A percentile compares a stretch with the other conserved stretches of the same genome.
phyloP scores from a whole-genome alignment of 1,140 invertebrate genomes.

The Hestina assimilis region DNA sequence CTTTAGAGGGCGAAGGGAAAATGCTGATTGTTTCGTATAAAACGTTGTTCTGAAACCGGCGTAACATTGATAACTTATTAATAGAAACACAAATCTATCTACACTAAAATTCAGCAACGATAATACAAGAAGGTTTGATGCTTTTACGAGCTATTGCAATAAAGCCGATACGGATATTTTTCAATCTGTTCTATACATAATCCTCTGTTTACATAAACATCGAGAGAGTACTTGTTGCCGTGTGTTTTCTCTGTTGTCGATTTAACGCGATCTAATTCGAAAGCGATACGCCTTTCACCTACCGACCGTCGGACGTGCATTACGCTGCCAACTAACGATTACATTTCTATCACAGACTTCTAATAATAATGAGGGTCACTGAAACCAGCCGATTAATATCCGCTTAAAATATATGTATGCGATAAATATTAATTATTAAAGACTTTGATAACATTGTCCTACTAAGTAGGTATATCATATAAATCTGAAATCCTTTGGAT shows the following conservation, averaged over 20 bases:
- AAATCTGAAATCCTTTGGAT: no score
- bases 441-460: no score
- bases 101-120: no score
- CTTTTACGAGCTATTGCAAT: background rate
- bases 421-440: no score
- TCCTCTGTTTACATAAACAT: conserved; percentile 35
- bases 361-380: conserved; percentile 15
- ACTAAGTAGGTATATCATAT: no score
- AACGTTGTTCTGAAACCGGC: no score
- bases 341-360: conserved; percentile 1
- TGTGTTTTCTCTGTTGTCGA: conserved; percentile 33
- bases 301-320: conserved; percentile 27
- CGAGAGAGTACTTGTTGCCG: conserved; percentile 34
- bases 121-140: background rate
- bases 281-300: conserved; percentile 73
- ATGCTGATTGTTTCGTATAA: no score
- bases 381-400: conserved; percentile 9
- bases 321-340: conserved; percentile 19
- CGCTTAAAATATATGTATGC: no score
- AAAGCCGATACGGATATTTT: background rate
- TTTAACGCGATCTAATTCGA: conserved; percentile 59
- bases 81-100: no score
- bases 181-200: conserved; percentile 13
- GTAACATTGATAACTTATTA: no score
- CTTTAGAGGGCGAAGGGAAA: no score